These are phyloP conservation scores for Petrosia ficiformis DNA, from an alignment of 37 sponge, comb jelly and placozoan species.

Conservation along the genomic window DNA sequence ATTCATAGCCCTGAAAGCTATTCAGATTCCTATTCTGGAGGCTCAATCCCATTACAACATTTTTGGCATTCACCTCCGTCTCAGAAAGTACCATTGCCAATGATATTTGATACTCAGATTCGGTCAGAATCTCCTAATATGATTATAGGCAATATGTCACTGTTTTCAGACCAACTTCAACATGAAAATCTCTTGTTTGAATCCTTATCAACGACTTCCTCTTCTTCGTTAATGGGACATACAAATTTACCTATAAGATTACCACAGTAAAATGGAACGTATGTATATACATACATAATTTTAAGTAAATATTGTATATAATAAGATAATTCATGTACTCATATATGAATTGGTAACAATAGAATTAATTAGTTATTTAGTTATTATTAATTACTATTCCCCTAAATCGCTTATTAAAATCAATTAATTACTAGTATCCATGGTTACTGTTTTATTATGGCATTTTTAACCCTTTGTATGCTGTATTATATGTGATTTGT, in stretches of 20 bases:
- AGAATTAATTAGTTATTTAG: too few species aligned
- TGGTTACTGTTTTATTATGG: too few species aligned
- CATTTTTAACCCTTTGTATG: too few species aligned
- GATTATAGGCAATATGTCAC: constrained; percentile 52
- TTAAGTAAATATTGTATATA: too few species aligned
- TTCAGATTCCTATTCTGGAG: neutral
- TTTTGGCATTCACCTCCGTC: neutral
- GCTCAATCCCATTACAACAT: neutral
- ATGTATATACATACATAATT: neutral
- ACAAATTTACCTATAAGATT: neutral
- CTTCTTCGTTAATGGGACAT: neutral
- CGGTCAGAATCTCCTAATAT: constrained; percentile 13
- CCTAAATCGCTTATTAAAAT: too few species aligned
- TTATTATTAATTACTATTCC: too few species aligned
- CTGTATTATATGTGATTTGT: too few species aligned
- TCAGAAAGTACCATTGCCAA: neutral
- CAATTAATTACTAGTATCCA: too few species aligned
- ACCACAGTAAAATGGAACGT: neutral
- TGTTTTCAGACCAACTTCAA: constrained; percentile 11
- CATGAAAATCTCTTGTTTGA: constrained; percentile 25
- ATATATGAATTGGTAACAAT: too few species aligned
- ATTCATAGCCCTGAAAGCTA: neutral
- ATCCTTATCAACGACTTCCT: neutral
- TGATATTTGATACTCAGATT: neutral
- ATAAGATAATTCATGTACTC: too few species aligned